phyloP scores from a whole-genome alignment of 2,888 invertebrate genomes.

The Galeopsomyia nigrocyanea region DNA sequence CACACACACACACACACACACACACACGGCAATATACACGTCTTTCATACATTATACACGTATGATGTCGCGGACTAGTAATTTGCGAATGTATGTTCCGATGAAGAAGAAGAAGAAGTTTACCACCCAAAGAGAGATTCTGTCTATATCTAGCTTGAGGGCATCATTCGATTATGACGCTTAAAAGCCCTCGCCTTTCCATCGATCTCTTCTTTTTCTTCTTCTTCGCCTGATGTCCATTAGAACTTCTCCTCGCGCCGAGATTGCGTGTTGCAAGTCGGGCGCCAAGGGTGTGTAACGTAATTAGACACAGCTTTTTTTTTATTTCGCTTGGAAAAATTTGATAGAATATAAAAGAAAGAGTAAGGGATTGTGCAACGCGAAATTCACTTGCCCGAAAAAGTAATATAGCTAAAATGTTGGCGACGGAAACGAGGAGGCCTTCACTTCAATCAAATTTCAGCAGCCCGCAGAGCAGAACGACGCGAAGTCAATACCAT shows the following conservation, averaged over 20 bases:
- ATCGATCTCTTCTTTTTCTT: conserved; percentile 11
- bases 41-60: too few species aligned
- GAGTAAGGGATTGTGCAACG: not conserved
- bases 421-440: not conserved
- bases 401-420: not conserved
- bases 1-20: not conserved
- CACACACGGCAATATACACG: not conserved
- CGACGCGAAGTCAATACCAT: conserved; percentile 26
- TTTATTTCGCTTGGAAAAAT: too few species aligned
- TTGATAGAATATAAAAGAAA: too few species aligned
- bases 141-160: conserved; percentile 28
- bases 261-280: too few species aligned
- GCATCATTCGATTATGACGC: conserved; percentile 31
- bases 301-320: too few species aligned
- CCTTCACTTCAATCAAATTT: conserved; percentile 20
- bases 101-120: too few species aligned
- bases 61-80: too few species aligned
- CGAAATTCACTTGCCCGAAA: not conserved
- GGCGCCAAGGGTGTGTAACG: too few species aligned
- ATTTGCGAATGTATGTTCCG: too few species aligned
- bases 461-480: too few species aligned
- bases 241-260: conserved; percentile 5
- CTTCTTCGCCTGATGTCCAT: conserved; percentile 7
- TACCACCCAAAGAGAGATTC: too few species aligned
- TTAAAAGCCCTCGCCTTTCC: conserved; percentile 5